Conservation (phyloP, 2,888 invertebrate species). For the Trissolcus japonicus region DNA sequence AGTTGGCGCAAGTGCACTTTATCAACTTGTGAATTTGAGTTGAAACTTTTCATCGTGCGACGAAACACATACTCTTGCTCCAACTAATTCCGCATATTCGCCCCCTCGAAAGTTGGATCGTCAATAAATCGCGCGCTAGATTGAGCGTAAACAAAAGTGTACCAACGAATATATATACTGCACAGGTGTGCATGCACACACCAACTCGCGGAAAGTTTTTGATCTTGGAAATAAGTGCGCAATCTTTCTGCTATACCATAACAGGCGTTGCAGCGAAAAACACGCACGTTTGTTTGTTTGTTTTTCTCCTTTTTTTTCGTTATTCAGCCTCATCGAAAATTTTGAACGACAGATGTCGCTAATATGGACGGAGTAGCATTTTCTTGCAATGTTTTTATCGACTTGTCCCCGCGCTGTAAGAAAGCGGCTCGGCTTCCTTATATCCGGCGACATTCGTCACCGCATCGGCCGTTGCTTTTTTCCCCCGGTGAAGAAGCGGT, state of each 20-base stretch:
- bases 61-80: too few species aligned
- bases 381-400: constrained; percentile 46
- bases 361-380: constrained; percentile 46
- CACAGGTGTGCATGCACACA: too few species aligned
- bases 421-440: constrained; percentile 43
- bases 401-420: constrained; percentile 11
- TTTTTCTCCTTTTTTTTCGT: background rate
- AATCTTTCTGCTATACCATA: constrained; percentile 8
- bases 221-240: constrained; percentile 1
- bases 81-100: too few species aligned
- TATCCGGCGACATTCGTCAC: constrained; percentile 49
- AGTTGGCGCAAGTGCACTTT: too few species aligned
- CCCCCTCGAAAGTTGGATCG: too few species aligned
- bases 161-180: too few species aligned
- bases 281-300: background rate
- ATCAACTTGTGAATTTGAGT: too few species aligned
- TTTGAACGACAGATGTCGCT: constrained; percentile 52
- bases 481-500: constrained; percentile 47
- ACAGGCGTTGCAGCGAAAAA: constrained; percentile 7
- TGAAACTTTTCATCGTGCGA: too few species aligned
- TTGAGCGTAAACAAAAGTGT: too few species aligned
- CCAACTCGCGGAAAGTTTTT: too few species aligned
- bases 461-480: constrained; percentile 40
- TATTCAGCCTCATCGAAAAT: constrained; percentile 16
- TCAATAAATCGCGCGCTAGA: too few species aligned